Conservation (phyloP, 2,888 invertebrate genomes). For the Autographa pulchrina region DNA sequence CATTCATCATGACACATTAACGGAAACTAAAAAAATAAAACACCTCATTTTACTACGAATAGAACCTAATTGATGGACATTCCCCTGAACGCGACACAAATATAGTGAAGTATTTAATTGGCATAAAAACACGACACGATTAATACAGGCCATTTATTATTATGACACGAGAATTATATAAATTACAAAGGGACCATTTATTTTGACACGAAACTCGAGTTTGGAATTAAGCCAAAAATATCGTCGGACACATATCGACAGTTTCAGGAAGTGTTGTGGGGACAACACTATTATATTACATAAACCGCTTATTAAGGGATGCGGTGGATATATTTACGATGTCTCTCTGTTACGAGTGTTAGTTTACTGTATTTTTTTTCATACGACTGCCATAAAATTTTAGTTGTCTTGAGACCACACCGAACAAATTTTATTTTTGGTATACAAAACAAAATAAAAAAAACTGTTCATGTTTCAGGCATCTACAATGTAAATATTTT, state of each 20-base stretch:
- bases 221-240: constrained; percentile 50
- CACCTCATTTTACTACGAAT: constrained; percentile 28
- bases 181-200: constrained; percentile 53
- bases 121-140: constrained; percentile 40
- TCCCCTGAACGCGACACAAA: constrained; percentile 33
- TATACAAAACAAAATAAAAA: background rate
- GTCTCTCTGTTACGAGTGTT: constrained; percentile 9
- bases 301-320: constrained; percentile 41
- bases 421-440: background rate
- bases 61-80: constrained; percentile 39
- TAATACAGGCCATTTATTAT: constrained; percentile 54
- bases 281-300: constrained; percentile 53
- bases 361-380: background rate
- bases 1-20: constrained; percentile 31
- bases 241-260: constrained; percentile 41
- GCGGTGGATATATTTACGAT: constrained; percentile 23
- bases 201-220: constrained; percentile 50
- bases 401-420: background rate
- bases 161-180: constrained; percentile 52
- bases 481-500: no score
- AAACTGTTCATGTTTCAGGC: no score
- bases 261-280: constrained; percentile 43
- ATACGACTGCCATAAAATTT: background rate
- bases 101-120: constrained; percentile 48
- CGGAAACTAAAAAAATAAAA: constrained; percentile 14